Evolutionary conservation across 2,113 vertebrate species (phyloP), one percentile per base, ranked within the genome.

Genomic region (Camelus dromedarius): DNA sequence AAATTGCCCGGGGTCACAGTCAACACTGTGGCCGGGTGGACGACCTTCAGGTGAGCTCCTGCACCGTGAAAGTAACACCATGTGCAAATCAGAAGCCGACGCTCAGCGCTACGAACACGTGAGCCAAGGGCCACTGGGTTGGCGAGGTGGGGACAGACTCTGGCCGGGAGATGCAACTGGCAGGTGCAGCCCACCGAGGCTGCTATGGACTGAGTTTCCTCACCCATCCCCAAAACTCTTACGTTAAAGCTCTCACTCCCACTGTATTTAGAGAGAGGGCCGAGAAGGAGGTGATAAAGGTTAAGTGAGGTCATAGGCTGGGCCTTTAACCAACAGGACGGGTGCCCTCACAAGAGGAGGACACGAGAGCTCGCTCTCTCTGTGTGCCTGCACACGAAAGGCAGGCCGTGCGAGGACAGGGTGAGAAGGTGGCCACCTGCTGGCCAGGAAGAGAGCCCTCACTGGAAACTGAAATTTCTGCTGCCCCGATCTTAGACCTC

Each of bases 301-400:
- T 50, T 50, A 79, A 82, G 66, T 46, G 20, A 88, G 13, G 16
- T 79, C n/a, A 60, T 69, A 87, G 35, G 4, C 15, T 52, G 19
- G 32, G 42, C 20, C 8, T 13, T 86, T 80, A 66, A 79, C n/a
- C 22, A 46, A 30, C 8, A 82, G 15, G 38, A 11, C 32, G 26
- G 3, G 32, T 48, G 54, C 80, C 28, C 22, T 76, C 42, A 8
- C 3, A 82, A 64, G 46, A 96, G 12, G 18, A 82, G 24, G 30
- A 38, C 15, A 52, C 2, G 24, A 70, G 30, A 56, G 18, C 16
- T 70, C 4, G 6, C 28, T 42, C 8, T 56, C 48, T 86, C 46
- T 38, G 8, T 48, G 18, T 4, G 6, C 18, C n/a, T 0, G 3
- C 4, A 14, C 13, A 54, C 12, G 50, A 5, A 77, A 8, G n/a